phyloP scores from a whole-genome alignment of 2,888 invertebrate species.

The Conomelus anceps region DNA sequence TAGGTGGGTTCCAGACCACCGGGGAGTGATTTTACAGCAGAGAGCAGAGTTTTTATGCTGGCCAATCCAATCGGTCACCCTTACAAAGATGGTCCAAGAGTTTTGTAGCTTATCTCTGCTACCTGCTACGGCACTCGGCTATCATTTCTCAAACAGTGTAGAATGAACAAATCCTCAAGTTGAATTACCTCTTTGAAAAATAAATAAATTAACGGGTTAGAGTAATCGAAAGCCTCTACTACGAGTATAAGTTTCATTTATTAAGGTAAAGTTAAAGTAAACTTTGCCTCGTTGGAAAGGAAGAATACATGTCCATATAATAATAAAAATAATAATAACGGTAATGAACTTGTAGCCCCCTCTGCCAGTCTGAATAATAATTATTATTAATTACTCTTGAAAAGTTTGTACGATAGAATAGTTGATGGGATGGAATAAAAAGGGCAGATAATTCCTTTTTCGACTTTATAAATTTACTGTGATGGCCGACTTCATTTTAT shows the following conservation, averaged over 20 bases:
- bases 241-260: not conserved
- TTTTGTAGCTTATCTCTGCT: no score
- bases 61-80: no score
- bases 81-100: no score
- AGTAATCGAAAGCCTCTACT: not conserved
- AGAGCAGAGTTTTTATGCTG: no score
- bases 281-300: not conserved
- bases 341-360: not conserved
- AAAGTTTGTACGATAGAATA: not conserved
- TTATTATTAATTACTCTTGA: not conserved
- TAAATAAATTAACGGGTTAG: not conserved
- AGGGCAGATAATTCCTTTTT: not conserved
- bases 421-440: not conserved
- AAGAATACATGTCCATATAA: not conserved
- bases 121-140: no score
- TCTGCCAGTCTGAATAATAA: not conserved
- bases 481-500: not conserved
- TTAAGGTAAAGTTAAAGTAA: not conserved
- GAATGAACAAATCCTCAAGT: not conserved
- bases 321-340: not conserved
- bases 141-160: no score
- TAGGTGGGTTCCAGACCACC: no score
- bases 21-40: no score
- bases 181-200: not conserved
- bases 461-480: not conserved